phyloP scores from a whole-genome alignment of 2,888 invertebrate species.

The Malacosoma neustria region DNA sequence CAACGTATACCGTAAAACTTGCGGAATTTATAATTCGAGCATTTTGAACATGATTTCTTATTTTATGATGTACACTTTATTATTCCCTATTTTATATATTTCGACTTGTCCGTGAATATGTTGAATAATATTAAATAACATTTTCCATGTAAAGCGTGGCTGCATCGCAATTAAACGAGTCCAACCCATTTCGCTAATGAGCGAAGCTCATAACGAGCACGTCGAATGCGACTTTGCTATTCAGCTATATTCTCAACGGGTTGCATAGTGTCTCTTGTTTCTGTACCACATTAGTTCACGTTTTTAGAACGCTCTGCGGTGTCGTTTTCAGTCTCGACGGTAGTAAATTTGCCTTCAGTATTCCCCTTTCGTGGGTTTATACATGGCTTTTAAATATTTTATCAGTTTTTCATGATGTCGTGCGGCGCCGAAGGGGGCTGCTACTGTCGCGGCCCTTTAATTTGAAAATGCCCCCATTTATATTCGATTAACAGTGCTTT shows the following conservation, averaged over 20 bases:
- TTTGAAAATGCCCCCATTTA: constrained; percentile 35
- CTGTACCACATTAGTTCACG: constrained; percentile 30
- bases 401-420: constrained; percentile 61
- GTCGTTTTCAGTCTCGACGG: constrained; percentile 42
- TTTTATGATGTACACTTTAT: too few species aligned
- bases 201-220: constrained; percentile 28
- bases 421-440: constrained; percentile 55
- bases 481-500: constrained; percentile 37
- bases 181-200: constrained; percentile 38
- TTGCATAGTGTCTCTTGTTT: constrained; percentile 26
- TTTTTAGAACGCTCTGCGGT: constrained; percentile 32
- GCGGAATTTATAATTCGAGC: constrained; percentile 7
- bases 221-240: constrained; percentile 21
- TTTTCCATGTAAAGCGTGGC: constrained; percentile 2
- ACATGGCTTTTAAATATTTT: constrained; percentile 64
- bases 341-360: constrained; percentile 51
- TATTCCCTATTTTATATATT: too few species aligned
- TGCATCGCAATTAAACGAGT: constrained; percentile 9
- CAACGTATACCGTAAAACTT: constrained; percentile 22
- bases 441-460: constrained; percentile 33
- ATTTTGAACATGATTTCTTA: background rate
- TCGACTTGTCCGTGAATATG: too few species aligned
- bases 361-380: constrained; percentile 47
- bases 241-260: constrained; percentile 21
- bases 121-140: background rate